Conservation (phyloP, 2,888 invertebrate species). For the Tipula confusa region DNA sequence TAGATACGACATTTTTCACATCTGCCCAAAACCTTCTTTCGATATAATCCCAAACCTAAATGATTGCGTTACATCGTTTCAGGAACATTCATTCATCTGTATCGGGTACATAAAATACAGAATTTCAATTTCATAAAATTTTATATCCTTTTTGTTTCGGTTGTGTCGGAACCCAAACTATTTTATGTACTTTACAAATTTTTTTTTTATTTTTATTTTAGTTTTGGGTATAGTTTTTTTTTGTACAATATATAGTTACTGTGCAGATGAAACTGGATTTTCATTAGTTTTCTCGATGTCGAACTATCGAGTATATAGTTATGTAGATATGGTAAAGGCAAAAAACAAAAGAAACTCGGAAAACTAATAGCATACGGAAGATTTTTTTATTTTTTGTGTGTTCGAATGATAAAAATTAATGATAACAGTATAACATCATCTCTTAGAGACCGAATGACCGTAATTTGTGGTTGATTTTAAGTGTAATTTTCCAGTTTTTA, state of each 20-base stretch:
- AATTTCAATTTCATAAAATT: slow-evolving; percentile 21
- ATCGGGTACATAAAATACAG: not conserved
- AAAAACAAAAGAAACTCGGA: not conserved
- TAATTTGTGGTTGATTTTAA: slow-evolving; percentile 20
- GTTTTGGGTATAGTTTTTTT: not conserved
- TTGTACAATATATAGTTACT: not conserved
- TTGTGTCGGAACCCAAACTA: not conserved
- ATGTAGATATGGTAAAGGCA: not conserved
- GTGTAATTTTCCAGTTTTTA: not conserved
- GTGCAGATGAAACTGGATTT: not conserved
- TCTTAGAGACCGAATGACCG: slow-evolving; percentile 12
- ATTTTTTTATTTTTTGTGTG: not conserved
- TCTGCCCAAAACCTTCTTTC: not conserved
- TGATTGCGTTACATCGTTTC: not conserved
- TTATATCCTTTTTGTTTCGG: not conserved
- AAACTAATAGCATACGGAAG: slow-evolving; percentile 12
- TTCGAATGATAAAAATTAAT: slow-evolving; percentile 3
- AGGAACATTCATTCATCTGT: not conserved
- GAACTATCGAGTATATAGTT: not conserved
- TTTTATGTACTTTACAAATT: not conserved
- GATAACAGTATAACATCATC: slow-evolving; percentile 25
- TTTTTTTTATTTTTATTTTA: not conserved
- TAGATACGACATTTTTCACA: not conserved
- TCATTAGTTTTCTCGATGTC: slow-evolving; percentile 4
- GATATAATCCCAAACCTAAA: not conserved